Base-by-base conservation (phyloP, 2,113 vertebrate species). In the Dolichotis patagonum region DNA sequence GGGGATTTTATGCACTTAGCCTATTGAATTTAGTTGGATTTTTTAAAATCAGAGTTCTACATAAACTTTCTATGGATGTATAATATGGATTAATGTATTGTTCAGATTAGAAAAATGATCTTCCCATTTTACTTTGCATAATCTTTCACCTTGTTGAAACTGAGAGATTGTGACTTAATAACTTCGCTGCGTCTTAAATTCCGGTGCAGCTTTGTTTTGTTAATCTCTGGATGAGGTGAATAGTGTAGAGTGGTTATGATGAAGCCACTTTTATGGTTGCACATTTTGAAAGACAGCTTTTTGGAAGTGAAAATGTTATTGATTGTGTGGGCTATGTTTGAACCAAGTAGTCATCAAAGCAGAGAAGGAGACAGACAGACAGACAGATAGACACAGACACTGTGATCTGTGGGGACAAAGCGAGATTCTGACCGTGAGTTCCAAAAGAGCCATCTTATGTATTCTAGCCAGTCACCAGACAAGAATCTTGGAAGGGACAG, bases 91-190 rank as follows among this genome's bases (percentile, higher is more conserved):
- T 88, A 69, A 82, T 69, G 38, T 90, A 56, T 63, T 54, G 90
- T 84, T 35, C 30, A 84, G 17, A 43, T 43, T 56, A 58, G 80
- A 54, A 46, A 82, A 73, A 81, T 77, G 56, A 35, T 77, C 54
- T 88, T 69, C 24, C 22, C 26, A 32, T 30, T 95, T 88, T 91
- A 91, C 54, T 94, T 92, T 26, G 60, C 65, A 32, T 83, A 43
- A 77, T 43, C 60, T 94, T 92, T 75, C 65, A 86, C 56, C 30
- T 56, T 85, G 82, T 24, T 82, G 71, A 84, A 96, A 90, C 30
- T 56, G 71, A 84, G 94, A 90, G 7, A 73, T 67, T 35, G 28
- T 20, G 22, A 38, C 20, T 81, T 77, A n/a, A 82, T n/a, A 86
- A 20, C 65, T 80, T 65, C 73, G 9, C 13, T 88, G 0, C 58